Conservation (phyloP, 2,888 invertebrate genomes). For the Ophraella communa region DNA sequence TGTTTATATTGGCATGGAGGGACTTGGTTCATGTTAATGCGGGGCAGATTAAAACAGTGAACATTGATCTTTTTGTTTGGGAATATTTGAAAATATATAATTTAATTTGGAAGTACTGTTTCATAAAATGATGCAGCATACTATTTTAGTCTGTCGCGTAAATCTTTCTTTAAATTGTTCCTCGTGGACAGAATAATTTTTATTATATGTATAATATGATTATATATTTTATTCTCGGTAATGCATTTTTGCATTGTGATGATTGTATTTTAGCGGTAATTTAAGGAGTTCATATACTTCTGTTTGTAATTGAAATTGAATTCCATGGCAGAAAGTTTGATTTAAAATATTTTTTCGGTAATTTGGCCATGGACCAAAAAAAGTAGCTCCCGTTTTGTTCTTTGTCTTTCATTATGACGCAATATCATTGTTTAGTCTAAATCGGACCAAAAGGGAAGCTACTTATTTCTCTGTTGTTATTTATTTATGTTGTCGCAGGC, state of each 20-base stretch:
- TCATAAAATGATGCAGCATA: conserved; percentile 4
- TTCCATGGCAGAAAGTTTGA: not conserved
- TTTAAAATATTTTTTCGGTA: not conserved
- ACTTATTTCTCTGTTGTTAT: conserved; percentile 6
- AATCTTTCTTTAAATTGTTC: too few relatives aligned
- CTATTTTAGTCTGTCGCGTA: conserved; percentile 22
- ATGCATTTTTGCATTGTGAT: conserved; percentile 78
- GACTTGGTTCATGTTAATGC: conserved; percentile 53
- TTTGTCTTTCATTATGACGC: conserved; percentile 4
- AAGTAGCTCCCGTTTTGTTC: conserved; percentile 2
- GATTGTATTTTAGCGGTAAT: conserved; percentile 63
- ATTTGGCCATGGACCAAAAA: not conserved
- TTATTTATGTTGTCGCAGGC: conserved; percentile 41
- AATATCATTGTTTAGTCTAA: conserved; percentile 6
- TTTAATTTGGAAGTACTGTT: conserved; percentile 14
- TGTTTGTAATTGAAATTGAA: conserved; percentile 48
- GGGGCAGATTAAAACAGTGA: conserved; percentile 10
- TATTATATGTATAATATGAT: conserved; percentile 63
- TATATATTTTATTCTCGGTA: conserved; percentile 82
- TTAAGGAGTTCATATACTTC: conserved; percentile 60
- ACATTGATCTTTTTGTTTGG: not conserved
- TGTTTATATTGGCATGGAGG: conserved; percentile 52
- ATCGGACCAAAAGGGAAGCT: conserved; percentile 13
- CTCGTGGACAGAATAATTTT: conserved; percentile 57
- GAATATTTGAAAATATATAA: conserved; percentile 6